These are phyloP conservation scores for Apodemia hepburni DNA, from an alignment of 2,888 invertebrate genomes.

Conservation along the genomic window DNA sequence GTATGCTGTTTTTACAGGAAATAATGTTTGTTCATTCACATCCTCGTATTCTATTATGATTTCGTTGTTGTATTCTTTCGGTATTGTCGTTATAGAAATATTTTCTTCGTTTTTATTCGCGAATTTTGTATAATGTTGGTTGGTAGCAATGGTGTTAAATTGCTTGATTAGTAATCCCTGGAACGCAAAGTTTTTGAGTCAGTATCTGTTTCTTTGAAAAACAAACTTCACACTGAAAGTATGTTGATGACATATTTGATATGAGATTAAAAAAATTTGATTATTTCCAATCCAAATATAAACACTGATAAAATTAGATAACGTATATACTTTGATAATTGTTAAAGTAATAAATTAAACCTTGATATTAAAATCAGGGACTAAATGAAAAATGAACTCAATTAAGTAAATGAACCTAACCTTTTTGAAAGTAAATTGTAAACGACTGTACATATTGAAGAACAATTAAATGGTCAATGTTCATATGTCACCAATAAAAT, in stretches of 20 bases:
- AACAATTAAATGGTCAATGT: too few relatives aligned
- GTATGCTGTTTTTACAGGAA: constrained; percentile 54
- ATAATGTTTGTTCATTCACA: constrained; percentile 49
- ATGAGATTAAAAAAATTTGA: background rate
- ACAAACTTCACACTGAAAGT: background rate
- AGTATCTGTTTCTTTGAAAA: background rate
- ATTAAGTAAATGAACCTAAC: background rate
- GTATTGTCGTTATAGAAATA: constrained; percentile 53
- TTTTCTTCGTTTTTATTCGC: constrained; percentile 45
- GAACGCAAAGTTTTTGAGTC: constrained; percentile 36
- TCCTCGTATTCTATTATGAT: constrained; percentile 70
- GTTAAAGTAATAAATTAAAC: too few relatives aligned
- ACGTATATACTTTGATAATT: too few relatives aligned
- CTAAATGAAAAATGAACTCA: background rate
- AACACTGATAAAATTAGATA: too few relatives aligned
- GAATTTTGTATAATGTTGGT: constrained; percentile 62
- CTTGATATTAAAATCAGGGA: too few relatives aligned
- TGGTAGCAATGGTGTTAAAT: constrained; percentile 66
- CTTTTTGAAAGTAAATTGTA: background rate
- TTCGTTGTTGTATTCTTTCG: constrained; percentile 48
- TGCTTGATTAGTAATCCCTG: constrained; percentile 75
- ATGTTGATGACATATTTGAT: background rate
- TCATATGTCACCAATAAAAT: too few relatives aligned
- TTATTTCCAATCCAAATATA: too few relatives aligned
- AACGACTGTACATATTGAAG: too few relatives aligned